Evolutionary conservation across 30 jellyfish, hydroid and myxozoan genomes (phyloP).

Genomic region (Aurelia aurita): DNA sequence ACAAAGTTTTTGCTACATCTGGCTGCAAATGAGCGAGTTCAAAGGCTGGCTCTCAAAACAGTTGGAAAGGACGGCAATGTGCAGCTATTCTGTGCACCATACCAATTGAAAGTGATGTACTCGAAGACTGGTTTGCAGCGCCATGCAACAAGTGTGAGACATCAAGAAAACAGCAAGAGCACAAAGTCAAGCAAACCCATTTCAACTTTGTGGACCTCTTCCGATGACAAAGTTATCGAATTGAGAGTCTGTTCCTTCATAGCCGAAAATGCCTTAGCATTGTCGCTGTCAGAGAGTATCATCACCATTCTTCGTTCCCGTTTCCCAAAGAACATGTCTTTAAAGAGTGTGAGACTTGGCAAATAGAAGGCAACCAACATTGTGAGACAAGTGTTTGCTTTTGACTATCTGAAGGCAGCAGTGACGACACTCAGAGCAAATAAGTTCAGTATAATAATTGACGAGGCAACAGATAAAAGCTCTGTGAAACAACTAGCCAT

Average conservation of each 20-base stretch:
- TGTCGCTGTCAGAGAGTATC: conserved; percentile 27
- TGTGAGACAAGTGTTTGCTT: conserved; percentile 40
- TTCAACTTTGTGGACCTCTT: background rate
- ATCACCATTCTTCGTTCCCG: background rate
- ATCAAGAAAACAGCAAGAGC: conserved; percentile 12
- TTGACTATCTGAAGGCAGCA: conserved; percentile 1
- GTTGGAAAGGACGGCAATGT: background rate
- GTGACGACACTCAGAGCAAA: background rate
- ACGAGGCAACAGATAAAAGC: conserved; percentile 52
- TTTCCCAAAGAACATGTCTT: conserved; percentile 20
- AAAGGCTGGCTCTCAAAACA: background rate
- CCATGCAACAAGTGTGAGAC: background rate
- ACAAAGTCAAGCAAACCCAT: background rate
- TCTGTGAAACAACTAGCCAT: conserved; percentile 51
- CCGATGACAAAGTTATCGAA: conserved; percentile 12
- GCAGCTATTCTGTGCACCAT: background rate
- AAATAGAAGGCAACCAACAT: conserved; percentile 55
- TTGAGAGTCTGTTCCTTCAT: conserved; percentile 31
- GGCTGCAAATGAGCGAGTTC: background rate
- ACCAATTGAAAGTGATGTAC: background rate
- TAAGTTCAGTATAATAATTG: conserved; percentile 46
- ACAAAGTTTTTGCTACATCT: background rate
- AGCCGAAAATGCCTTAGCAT: conserved; percentile 44
- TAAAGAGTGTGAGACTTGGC: conserved; percentile 22
- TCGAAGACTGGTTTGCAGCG: background rate